phyloP scores from a whole-genome alignment of 2,888 invertebrate genomes.

The Drosophila stalkeri region DNA sequence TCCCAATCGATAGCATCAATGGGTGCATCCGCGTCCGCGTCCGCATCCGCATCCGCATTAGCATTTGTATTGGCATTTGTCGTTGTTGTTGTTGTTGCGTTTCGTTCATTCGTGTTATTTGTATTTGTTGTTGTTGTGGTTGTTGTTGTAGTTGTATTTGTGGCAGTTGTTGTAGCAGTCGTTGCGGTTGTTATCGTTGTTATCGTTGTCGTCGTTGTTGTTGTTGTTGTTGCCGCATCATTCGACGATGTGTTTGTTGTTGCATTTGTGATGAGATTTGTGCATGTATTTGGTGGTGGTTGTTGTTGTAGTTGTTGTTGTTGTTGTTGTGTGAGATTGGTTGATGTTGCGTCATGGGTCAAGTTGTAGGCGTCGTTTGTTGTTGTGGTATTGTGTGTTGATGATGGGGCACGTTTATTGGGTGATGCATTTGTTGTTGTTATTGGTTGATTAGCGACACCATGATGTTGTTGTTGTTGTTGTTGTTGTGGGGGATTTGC shows the following conservation, averaged over 20 bases:
- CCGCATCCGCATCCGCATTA: slow-evolving; percentile 54
- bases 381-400: slow-evolving; percentile 68
- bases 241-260: slow-evolving; percentile 83
- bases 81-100: slow-evolving; percentile 76
- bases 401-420: slow-evolving; percentile 80
- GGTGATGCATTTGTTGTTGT: slow-evolving; percentile 65
- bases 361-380: slow-evolving; percentile 73
- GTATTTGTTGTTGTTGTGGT: slow-evolving; percentile 51
- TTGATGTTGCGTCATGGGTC: slow-evolving; percentile 80
- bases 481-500: slow-evolving; percentile 85
- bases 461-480: slow-evolving; percentile 84
- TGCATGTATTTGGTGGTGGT: slow-evolving; percentile 83
- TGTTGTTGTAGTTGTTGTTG: slow-evolving; percentile 69
- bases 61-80: slow-evolving; percentile 78
- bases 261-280: slow-evolving; percentile 79
- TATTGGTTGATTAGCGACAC: slow-evolving; percentile 79
- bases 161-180: slow-evolving; percentile 71
- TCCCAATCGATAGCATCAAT: slow-evolving; percentile 83
- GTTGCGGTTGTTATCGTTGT: slow-evolving; percentile 56
- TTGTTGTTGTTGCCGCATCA: slow-evolving; percentile 73
- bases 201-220: slow-evolving; percentile 48
- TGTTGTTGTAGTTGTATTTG: slow-evolving; percentile 58
- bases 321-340: slow-evolving; percentile 42
- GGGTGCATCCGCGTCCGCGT: slow-evolving; percentile 75
- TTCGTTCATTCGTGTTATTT: slow-evolving; percentile 69